A percentile compares a stretch with the other conserved stretches of the same genome.
These are phyloP conservation scores for Crocallis elinguaria DNA, from an alignment of 2,888 invertebrate species.

Conservation along the genomic window DNA sequence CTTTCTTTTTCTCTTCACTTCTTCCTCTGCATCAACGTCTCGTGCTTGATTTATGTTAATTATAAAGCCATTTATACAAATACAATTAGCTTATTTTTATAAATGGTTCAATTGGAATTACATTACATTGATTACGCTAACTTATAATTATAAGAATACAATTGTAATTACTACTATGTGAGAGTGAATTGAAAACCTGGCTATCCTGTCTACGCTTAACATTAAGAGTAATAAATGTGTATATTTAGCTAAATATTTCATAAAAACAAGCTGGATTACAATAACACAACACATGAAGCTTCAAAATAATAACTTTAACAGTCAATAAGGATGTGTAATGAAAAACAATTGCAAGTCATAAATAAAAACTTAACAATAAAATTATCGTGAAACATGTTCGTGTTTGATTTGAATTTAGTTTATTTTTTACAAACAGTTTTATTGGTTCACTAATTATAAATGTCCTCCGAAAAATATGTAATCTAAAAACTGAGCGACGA, in stretches of 20 bases:
- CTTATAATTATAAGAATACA: constrained; percentile 68
- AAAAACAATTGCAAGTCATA: constrained; percentile 79
- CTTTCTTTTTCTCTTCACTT: constrained; percentile 8
- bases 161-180: constrained; percentile 68
- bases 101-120: constrained; percentile 56
- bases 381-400: constrained; percentile 36
- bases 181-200: constrained; percentile 82
- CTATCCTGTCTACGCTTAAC: constrained; percentile 82
- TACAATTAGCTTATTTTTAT: constrained; percentile 39
- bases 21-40: background rate
- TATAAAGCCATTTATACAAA: constrained; percentile 59
- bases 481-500: constrained; percentile 19
- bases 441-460: constrained; percentile 28
- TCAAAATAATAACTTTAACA: constrained; percentile 68
- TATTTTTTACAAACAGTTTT: constrained; percentile 17
- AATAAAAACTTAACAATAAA: constrained; percentile 77
- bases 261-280: constrained; percentile 68
- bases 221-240: constrained; percentile 77
- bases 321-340: constrained; percentile 80
- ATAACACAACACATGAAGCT: constrained; percentile 73
- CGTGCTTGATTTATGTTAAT: constrained; percentile 56
- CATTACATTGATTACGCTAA: constrained; percentile 82
- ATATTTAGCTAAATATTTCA: constrained; percentile 78
- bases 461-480: constrained; percentile 24
- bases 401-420: constrained; percentile 17